A percentile compares a stretch with the other conserved stretches of the same genome.
Conservation (phyloP, 1,140 invertebrate species). For the Nomia melanderi region DNA sequence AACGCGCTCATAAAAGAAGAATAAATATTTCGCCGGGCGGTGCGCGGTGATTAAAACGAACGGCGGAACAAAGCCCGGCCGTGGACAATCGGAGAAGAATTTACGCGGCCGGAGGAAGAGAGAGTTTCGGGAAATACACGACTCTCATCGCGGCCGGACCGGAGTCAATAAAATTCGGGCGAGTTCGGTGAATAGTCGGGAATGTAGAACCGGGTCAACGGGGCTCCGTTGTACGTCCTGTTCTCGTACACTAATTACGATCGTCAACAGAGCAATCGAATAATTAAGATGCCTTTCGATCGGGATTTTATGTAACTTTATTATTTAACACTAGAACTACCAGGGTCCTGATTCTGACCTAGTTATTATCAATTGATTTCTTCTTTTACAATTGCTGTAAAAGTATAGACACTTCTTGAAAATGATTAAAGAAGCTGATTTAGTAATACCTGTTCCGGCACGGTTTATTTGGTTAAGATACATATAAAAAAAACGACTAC, state of each 20-base stretch:
- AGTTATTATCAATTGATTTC: too few species aligned
- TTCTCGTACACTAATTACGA: background rate
- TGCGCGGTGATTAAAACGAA: constrained; percentile 18
- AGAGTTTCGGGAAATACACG: background rate
- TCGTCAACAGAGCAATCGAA: background rate
- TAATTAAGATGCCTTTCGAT: too few species aligned
- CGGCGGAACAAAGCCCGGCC: background rate
- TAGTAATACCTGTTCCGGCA: too few species aligned
- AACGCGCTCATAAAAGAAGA: constrained; percentile 14
- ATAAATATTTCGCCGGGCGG: constrained; percentile 7
- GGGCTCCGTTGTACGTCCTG: background rate
- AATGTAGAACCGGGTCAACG: background rate
- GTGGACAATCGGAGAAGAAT: constrained; percentile 2
- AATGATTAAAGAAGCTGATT: too few species aligned
- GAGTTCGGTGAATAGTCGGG: background rate
- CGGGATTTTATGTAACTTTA: too few species aligned
- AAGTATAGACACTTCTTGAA: too few species aligned
- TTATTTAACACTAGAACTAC: too few species aligned
- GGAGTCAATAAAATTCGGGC: background rate
- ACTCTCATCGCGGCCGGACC: background rate
- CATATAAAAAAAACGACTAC: too few species aligned
- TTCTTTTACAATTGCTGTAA: too few species aligned
- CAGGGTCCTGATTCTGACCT: too few species aligned
- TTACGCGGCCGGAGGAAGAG: background rate
- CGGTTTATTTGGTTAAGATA: too few species aligned